These are phyloP conservation scores for Sphyrna mokarran DNA, from an alignment of 2,113 vertebrate genomes.

Conservation along the genomic window DNA sequence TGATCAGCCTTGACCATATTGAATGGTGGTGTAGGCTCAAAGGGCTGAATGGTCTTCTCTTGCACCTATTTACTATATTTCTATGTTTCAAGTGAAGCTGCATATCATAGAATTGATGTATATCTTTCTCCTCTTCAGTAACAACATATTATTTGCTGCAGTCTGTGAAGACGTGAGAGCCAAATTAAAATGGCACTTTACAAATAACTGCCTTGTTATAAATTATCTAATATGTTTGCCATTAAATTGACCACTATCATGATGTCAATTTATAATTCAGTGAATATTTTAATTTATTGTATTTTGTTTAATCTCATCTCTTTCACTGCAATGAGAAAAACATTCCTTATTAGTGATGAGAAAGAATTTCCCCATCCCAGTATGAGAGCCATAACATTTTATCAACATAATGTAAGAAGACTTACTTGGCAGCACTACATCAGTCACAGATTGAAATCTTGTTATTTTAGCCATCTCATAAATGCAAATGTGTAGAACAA, in stretches of 20 bases:
- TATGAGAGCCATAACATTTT: background rate
- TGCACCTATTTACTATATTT: too few relatives aligned
- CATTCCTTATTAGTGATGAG: background rate
- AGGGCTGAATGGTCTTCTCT: too few relatives aligned
- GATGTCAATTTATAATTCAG: background rate
- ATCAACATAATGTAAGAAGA: background rate
- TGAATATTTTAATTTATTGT: background rate
- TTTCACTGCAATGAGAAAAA: background rate
- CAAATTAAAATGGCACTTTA: background rate
- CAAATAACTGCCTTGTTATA: background rate
- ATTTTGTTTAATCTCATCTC: background rate
- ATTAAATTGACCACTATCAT: background rate
- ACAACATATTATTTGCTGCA: background rate
- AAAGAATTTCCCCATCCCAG: background rate
- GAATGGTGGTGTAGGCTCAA: too few relatives aligned
- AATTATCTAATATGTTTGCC: background rate
- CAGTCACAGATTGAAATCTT: background rate
- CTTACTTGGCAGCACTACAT: background rate
- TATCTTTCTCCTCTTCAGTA: too few relatives aligned
- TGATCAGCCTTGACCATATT: too few relatives aligned
- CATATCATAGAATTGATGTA: background rate
- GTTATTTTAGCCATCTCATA: background rate
- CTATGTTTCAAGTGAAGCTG: background rate
- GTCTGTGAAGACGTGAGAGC: background rate
- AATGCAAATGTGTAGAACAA: background rate